These are phyloP conservation scores for Neoscelio sp. DNA, from an alignment of 2,888 invertebrate species.

Conservation along the genomic window DNA sequence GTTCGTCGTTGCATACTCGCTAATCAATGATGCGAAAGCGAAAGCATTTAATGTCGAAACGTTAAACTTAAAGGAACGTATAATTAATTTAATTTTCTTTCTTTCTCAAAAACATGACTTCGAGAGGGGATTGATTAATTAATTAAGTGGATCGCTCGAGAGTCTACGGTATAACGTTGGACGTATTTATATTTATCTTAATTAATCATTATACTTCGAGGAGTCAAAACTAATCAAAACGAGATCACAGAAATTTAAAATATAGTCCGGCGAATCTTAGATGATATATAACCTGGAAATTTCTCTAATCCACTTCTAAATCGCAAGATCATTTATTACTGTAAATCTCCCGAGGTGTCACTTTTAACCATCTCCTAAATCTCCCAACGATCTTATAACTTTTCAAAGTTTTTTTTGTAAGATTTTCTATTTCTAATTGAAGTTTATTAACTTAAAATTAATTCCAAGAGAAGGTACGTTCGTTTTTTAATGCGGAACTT, in stretches of 20 bases:
- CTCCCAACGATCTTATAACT: slow-evolving; percentile 1
- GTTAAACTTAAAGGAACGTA: not conserved
- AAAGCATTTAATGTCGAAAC: slow-evolving; percentile 3
- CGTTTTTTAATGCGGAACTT: slow-evolving; percentile 1
- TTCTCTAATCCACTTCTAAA: slow-evolving; percentile 32
- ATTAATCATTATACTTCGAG: not conserved
- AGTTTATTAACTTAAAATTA: slow-evolving; percentile 1
- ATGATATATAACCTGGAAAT: slow-evolving; percentile 13
- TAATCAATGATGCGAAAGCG: not conserved
- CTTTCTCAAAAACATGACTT: not conserved
- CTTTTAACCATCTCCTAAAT: slow-evolving; percentile 7
- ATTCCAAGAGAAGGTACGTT: no score
- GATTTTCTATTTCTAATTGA: not conserved
- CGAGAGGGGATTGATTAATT: no score
- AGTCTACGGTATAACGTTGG: no score
- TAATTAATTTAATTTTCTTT: slow-evolving; percentile 2
- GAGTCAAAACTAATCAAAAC: not conserved
- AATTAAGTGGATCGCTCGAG: no score
- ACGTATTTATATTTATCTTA: not conserved
- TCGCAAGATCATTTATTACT: slow-evolving; percentile 21
- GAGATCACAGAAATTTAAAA: not conserved
- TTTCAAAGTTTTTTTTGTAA: slow-evolving; percentile 4
- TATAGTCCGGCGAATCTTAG: not conserved
- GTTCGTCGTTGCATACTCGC: not conserved
- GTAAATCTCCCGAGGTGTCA: slow-evolving; percentile 12